Evolutionary conservation across 2,113 vertebrate species (phyloP).

Genomic region (Diadophis punctatus): DNA sequence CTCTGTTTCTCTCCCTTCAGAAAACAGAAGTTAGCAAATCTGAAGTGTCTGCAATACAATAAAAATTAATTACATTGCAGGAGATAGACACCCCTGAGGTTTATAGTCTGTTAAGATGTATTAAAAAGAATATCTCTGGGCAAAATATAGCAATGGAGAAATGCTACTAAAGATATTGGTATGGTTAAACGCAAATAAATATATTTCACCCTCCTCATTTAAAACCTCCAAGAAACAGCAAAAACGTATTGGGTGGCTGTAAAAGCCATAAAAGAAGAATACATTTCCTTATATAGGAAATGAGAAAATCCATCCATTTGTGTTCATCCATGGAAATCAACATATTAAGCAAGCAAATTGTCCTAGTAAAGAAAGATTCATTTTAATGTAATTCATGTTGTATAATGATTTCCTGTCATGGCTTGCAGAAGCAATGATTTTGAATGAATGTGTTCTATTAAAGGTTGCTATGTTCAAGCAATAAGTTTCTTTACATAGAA

Average conservation of each 20-base stretch:
- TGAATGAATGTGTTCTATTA: neutral
- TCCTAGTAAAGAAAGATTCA: neutral
- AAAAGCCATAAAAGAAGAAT: constrained; percentile 50
- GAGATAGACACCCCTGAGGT: constrained; percentile 57
- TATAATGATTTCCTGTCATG: constrained; percentile 27
- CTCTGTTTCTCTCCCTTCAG: constrained; percentile 49
- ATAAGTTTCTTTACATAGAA: neutral
- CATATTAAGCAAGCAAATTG: constrained; percentile 8
- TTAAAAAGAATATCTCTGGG: constrained; percentile 35
- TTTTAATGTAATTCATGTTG: neutral
- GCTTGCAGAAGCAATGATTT: constrained; percentile 27
- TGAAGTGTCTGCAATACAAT: constrained; percentile 63
- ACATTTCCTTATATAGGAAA: constrained; percentile 44
- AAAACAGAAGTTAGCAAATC: constrained; percentile 56
- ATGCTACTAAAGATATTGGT: constrained; percentile 1
- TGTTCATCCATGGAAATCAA: neutral
- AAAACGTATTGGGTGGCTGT: constrained; percentile 5
- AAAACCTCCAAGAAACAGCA: constrained; percentile 24
- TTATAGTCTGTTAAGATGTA: constrained; percentile 48
- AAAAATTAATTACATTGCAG: constrained; percentile 61
- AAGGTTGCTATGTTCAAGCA: neutral
- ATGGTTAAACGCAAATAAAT: constrained; percentile 49
- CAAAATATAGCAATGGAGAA: constrained; percentile 15
- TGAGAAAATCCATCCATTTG: neutral
- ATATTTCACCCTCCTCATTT: constrained; percentile 42